These are phyloP conservation scores for Axis porcinus DNA, from an alignment of 2,113 vertebrate species.

Conservation along the genomic window DNA sequence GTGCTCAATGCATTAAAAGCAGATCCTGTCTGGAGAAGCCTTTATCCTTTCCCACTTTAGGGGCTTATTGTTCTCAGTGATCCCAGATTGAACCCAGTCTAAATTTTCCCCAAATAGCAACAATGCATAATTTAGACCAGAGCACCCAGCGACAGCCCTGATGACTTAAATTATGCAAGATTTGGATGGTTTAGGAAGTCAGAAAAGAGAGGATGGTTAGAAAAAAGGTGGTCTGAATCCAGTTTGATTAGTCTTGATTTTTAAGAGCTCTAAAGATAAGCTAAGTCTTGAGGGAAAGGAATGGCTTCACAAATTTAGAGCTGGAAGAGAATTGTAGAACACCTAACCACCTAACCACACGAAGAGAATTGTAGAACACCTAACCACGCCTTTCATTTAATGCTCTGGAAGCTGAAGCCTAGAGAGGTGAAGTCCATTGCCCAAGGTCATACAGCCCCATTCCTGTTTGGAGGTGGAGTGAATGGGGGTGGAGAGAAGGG, in stretches of 20 bases:
- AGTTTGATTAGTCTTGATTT: conserved; percentile 6
- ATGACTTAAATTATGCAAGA: conserved; percentile 44
- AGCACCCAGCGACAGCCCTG: background rate
- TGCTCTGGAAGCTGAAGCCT: background rate
- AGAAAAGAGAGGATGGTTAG: conserved; percentile 11
- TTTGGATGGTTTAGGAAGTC: conserved; percentile 43
- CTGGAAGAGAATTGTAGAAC: background rate
- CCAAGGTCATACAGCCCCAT: conserved; percentile 50
- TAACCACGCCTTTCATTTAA: background rate
- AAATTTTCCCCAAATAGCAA: conserved; percentile 61
- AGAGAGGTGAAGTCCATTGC: background rate
- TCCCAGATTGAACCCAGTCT: conserved; percentile 63
- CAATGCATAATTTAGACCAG: conserved; percentile 60
- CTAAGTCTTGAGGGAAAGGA: background rate
- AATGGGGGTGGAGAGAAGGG: background rate
- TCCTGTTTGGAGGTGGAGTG: background rate
- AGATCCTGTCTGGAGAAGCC: conserved; percentile 51
- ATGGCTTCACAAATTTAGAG: background rate
- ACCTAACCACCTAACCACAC: background rate
- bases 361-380: background rate
- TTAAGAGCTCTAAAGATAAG: conserved; percentile 13
- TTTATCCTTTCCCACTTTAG: conserved; percentile 55
- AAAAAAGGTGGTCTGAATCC: background rate
- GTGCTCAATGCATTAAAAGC: conserved; percentile 16
- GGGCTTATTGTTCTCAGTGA: conserved; percentile 67